Evolutionary conservation across 1,140 invertebrate species (phyloP), one percentile per base, ranked within the genome.

Genomic region (Harpegnathos saltator): DNA sequence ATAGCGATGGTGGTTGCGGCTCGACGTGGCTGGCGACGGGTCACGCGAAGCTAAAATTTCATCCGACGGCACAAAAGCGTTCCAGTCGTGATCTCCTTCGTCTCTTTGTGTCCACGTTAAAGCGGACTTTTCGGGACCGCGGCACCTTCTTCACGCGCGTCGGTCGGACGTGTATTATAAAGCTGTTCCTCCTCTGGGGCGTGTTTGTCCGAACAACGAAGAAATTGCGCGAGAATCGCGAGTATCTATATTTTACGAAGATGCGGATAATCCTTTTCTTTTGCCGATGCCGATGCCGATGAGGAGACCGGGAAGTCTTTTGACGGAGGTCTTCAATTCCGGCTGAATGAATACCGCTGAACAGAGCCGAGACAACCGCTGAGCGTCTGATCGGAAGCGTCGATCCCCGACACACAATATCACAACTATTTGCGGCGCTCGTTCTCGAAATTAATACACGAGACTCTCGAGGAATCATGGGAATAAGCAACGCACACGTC

Each of bases 41-140:
- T 84, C 83, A 82, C 77, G 83, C 68, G 77, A 82, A 58, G 65
- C 58, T 82, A 54, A 61, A 65, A 73, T 85, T 73, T 77, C 62
- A 59, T 68, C 71, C 80, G 71, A 56, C 75, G 82, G 58, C 73
- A 83, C 75, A 80, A 80, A 80, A 80, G 75, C 75, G 52, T 80
- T 80, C 33, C 75, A 80, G 52, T 33, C 63, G 63, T 59, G 75
- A 80, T 80, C 75, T 80, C 65, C 52, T 48, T 48, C 65, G 22
- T 52, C 66, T 14, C 17, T 48, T 80, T 69, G 65, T 58, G 63
- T 71, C 3, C 24, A 24, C 22, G 17, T 24, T 58, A 26, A 22
- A 19, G 17, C 52, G 71, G 17, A 15, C 24, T 80, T 80, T 80
- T 71, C 38, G 65, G 24, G 75, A 71, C 69, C 22, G 65, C 33